Evolutionary conservation across 2,888 invertebrate species (phyloP).

Genomic region (Rotaria socialis): DNA sequence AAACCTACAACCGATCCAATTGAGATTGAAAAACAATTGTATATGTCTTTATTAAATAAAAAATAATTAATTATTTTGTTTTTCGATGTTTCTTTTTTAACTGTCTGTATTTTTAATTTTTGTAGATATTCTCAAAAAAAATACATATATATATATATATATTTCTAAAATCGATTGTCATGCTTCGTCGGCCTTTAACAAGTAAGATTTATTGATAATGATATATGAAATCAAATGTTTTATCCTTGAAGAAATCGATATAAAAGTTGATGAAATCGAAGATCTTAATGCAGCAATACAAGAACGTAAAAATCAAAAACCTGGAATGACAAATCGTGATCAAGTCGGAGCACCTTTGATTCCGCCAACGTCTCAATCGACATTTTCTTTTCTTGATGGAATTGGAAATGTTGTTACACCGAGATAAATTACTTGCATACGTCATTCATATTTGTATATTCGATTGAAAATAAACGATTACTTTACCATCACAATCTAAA

Average conservation of each 20-base stretch:
- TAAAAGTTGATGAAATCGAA: constrained; percentile 32
- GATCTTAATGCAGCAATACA: constrained; percentile 3
- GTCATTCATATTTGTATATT: not conserved
- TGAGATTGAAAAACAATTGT: constrained; percentile 32
- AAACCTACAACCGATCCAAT: not conserved
- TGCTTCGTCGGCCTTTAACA: constrained; percentile 33
- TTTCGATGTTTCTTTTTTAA: not conserved
- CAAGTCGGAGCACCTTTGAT: not conserved
- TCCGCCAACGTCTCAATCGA: not conserved
- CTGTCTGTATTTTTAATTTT: not conserved
- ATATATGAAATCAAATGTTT: not conserved
- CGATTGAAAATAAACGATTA: too few relatives aligned
- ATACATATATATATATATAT: not conserved
- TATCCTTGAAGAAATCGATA: not conserved
- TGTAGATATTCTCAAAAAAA: not conserved
- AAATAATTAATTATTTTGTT: not conserved
- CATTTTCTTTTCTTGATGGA: not conserved
- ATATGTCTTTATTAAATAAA: not conserved
- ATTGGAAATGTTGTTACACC: not conserved
- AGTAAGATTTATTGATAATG: not conserved
- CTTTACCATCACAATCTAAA: too few relatives aligned
- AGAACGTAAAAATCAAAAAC: constrained; percentile 36
- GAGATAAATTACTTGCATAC: not conserved
- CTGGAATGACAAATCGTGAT: not conserved
- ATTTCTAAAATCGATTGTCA: not conserved